These are phyloP conservation scores for Macaria liturata DNA, from an alignment of 2,888 invertebrate genomes.

Conservation along the genomic window DNA sequence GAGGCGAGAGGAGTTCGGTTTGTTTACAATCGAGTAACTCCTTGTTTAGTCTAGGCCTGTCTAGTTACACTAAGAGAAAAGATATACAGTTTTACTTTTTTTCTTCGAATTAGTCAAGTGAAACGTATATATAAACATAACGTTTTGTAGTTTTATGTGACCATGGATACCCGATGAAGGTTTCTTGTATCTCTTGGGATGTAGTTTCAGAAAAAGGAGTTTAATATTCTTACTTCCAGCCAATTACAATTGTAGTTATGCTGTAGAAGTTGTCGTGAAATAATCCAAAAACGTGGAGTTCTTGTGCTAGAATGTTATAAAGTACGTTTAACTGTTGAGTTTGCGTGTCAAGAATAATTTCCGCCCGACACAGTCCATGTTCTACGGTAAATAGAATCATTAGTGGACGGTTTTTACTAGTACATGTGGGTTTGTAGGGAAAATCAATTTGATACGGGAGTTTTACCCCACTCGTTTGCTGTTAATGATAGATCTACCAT, in stretches of 20 bases:
- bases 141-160: too few relatives aligned
- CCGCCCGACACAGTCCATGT: slow-evolving; percentile 25
- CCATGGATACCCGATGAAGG: too few relatives aligned
- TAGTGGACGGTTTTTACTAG: slow-evolving; percentile 28
- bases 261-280: slow-evolving; percentile 1
- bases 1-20: too few relatives aligned
- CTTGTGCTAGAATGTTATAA: slow-evolving; percentile 17
- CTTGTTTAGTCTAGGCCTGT: too few relatives aligned
- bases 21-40: too few relatives aligned
- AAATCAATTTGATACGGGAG: slow-evolving; percentile 11
- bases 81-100: too few relatives aligned
- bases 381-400: slow-evolving; percentile 32
- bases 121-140: too few relatives aligned
- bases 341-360: slow-evolving; percentile 32
- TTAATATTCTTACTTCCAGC: too few relatives aligned
- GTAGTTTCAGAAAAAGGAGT: background rate
- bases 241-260: background rate
- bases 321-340: slow-evolving; percentile 9
- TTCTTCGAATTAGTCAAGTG: too few relatives aligned
- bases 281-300: slow-evolving; percentile 1
- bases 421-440: slow-evolving; percentile 6
- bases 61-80: too few relatives aligned
- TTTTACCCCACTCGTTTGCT: background rate
- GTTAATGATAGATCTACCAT: background rate
- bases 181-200: too few relatives aligned